Conservation (phyloP, 2,797 vertebrate species). For the Morus bassanus region DNA sequence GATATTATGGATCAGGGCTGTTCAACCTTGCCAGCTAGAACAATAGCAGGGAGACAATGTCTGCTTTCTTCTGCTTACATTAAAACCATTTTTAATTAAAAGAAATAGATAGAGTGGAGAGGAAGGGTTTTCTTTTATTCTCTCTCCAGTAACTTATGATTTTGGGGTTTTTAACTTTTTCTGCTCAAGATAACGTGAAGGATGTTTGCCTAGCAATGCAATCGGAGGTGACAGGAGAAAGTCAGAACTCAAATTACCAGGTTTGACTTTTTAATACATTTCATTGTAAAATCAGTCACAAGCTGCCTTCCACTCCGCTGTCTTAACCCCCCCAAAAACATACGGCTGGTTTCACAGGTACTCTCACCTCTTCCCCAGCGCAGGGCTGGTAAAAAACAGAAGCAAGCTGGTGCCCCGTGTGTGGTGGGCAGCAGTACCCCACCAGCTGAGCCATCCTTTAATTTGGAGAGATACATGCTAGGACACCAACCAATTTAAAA, state of each 20-base stretch:
- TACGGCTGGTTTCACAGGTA: rapidly evolving
- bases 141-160: neutral
- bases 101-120: neutral
- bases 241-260: neutral
- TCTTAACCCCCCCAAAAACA: neutral
- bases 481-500: neutral
- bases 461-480: neutral
- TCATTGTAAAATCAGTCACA: neutral
- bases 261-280: neutral
- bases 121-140: neutral
- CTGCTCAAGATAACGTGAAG: neutral
- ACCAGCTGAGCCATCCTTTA: neutral
- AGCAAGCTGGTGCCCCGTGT: rapidly evolving
- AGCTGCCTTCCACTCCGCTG: neutral
- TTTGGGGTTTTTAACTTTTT: neutral
- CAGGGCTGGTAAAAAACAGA: neutral
- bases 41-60: neutral
- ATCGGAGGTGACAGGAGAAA: neutral
- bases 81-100: neutral
- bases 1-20: neutral
- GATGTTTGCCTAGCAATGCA: neutral
- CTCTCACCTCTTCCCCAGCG: neutral
- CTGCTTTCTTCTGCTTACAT: neutral
- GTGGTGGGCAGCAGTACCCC: neutral
- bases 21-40: neutral